A percentile compares a stretch with the other conserved stretches of the same genome.
These are phyloP conservation scores for Petroica traversi DNA, from an alignment of 2,113 vertebrate genomes.

Conservation along the genomic window DNA sequence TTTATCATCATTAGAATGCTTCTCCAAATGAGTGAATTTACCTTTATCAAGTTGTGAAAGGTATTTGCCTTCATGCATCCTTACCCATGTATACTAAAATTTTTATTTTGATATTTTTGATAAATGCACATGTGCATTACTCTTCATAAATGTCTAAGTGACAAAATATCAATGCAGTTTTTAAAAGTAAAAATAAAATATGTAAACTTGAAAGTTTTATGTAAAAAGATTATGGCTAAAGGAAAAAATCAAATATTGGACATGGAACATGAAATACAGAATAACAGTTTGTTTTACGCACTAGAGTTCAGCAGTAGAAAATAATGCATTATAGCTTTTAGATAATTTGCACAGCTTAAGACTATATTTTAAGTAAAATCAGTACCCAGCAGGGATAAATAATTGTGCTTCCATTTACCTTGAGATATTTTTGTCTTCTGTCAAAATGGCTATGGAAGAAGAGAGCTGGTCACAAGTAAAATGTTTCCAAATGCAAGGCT, in stretches of 20 bases:
- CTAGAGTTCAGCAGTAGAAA: background rate
- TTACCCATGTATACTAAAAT: conserved; percentile 21
- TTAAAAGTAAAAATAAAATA: background rate
- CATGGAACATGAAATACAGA: background rate
- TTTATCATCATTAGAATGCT: conserved; percentile 49
- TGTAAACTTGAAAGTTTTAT: background rate
- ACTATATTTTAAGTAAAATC: background rate
- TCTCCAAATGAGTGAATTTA: conserved; percentile 12
- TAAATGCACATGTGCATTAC: background rate
- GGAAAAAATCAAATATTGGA: background rate
- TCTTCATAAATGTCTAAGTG: conserved; percentile 60
- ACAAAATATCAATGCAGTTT: background rate
- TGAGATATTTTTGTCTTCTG: background rate
- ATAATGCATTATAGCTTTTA: background rate
- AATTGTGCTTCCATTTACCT: background rate
- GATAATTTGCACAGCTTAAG: background rate
- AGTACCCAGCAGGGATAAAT: background rate
- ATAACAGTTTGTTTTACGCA: background rate
- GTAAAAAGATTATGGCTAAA: background rate
- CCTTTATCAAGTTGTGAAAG: background rate
- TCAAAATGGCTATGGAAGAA: background rate
- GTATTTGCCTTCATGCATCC: conserved; percentile 34
- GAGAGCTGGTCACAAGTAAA: background rate
- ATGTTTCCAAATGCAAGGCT: background rate
- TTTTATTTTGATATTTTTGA: conserved; percentile 54